Conservation (phyloP, 2,113 vertebrate species). For the Penelope pileata region DNA sequence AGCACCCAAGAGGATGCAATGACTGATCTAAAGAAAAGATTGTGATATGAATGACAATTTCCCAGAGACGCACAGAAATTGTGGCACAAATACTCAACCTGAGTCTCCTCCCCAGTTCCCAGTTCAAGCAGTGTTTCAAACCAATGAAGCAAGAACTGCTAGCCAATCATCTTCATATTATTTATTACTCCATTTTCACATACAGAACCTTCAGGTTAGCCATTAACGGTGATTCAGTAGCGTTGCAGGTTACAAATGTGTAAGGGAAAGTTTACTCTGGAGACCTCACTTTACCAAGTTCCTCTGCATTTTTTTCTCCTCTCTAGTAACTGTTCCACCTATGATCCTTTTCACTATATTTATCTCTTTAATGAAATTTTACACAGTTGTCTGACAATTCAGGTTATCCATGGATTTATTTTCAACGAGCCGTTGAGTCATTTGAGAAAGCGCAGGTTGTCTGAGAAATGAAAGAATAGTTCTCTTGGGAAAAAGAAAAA, state of each 20-base stretch:
- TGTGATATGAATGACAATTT: conserved; percentile 71
- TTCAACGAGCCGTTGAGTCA: background rate
- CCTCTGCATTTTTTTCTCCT: background rate
- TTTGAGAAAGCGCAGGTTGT: background rate
- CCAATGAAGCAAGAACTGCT: background rate
- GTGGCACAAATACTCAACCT: conserved; percentile 3
- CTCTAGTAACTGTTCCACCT: background rate
- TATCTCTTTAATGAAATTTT: conserved; percentile 30
- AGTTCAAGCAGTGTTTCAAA: background rate
- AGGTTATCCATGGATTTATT: background rate
- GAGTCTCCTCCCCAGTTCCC: background rate
- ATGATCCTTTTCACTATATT: background rate
- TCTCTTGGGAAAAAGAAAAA: background rate
- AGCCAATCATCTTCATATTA: background rate
- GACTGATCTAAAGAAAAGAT: conserved; percentile 54
- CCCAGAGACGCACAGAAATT: conserved; percentile 5
- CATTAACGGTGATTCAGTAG: conserved; percentile 4
- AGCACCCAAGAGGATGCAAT: conserved; percentile 34
- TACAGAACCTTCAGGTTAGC: background rate
- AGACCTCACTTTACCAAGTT: background rate
- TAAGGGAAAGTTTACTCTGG: background rate
- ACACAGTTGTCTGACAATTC: background rate
- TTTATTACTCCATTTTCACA: conserved; percentile 7
- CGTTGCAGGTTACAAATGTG: background rate
- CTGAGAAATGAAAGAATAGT: background rate